These are phyloP conservation scores for Gallinago paraguaiae DNA, from an alignment of 2,113 vertebrate genomes.

Conservation along the genomic window DNA sequence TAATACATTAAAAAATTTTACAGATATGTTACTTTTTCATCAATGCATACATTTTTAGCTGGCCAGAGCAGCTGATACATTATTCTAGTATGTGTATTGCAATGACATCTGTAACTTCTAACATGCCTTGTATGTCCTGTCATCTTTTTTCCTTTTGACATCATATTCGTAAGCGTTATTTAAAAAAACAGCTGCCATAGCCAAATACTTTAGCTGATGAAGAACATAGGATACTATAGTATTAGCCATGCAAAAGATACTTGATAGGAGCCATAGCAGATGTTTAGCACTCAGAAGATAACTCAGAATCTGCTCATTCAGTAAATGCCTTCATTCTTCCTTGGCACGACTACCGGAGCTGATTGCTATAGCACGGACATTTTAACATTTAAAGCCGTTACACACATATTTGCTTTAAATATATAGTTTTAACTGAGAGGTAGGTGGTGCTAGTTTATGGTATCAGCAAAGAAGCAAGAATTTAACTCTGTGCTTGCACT, in stretches of 20 bases:
- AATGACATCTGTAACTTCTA: not conserved
- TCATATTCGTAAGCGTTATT: constrained; percentile 58
- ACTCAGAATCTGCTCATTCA: constrained; percentile 72
- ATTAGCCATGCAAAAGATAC: constrained; percentile 68
- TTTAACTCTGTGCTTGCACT: constrained; percentile 50
- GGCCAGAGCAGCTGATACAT: not conserved
- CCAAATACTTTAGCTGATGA: constrained; percentile 67
- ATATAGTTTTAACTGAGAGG: not conserved
- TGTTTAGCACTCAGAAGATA: constrained; percentile 63
- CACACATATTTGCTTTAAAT: constrained; percentile 47
- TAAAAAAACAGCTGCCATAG: constrained; percentile 66
- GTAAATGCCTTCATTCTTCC: constrained; percentile 68
- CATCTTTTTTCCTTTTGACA: constrained; percentile 58
- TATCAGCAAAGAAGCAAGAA: constrained; percentile 26
- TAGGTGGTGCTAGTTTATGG: constrained; percentile 52
- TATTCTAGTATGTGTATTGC: not conserved
- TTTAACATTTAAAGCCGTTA: constrained; percentile 26
- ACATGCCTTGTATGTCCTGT: constrained; percentile 30
- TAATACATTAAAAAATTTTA: not conserved
- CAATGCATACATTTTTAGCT: not conserved
- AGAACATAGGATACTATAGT: constrained; percentile 66
- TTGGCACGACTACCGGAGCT: constrained; percentile 14
- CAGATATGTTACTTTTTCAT: not conserved
- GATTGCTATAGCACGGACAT: not conserved
- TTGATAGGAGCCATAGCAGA: constrained; percentile 69